A percentile compares a stretch with the other conserved stretches of the same genome.
Evolutionary conservation across 2,797 vertebrate genomes (phyloP).

Genomic region (Aeoliscus strigatus): DNA sequence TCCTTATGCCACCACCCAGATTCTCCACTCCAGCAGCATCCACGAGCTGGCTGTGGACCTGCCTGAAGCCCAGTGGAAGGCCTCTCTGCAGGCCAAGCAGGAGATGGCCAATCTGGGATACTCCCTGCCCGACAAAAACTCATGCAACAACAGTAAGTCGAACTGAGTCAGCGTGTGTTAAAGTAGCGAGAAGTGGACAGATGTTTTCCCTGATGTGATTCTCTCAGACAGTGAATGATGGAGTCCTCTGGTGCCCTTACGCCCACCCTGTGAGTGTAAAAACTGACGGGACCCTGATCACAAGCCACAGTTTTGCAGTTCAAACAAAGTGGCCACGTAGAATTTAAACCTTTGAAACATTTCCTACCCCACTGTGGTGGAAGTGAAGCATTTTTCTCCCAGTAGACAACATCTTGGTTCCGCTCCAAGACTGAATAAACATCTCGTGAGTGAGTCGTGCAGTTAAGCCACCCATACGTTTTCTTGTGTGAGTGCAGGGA

Average conservation of each 20-base stretch:
- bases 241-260: constrained; percentile 2
- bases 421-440: constrained; percentile 50
- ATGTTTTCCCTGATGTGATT: constrained; percentile 3
- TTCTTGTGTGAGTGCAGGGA: no score
- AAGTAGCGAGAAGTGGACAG: constrained; percentile 86
- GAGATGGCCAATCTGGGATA: constrained; percentile 92
- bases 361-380: constrained; percentile 19
- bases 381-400: constrained; percentile 23
- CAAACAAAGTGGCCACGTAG: constrained; percentile 18
- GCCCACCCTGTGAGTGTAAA: constrained; percentile 14
- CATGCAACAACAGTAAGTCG: no score
- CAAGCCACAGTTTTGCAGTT: constrained; percentile 14
- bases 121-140: constrained; percentile 89
- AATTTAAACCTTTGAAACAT: constrained; percentile 23
- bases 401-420: constrained; percentile 39
- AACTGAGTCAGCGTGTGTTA: no score
- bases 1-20: constrained; percentile 95
- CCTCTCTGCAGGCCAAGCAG: constrained; percentile 89
- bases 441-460: constrained; percentile 35
- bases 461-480: no score
- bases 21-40: constrained; percentile 95
- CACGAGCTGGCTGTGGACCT: constrained; percentile 94
- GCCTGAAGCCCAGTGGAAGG: constrained; percentile 94
- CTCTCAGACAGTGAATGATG: neutral
- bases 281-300: constrained; percentile 8